Evolutionary conservation across 2,797 vertebrate genomes (phyloP), one percentile per base, ranked within the genome.

Genomic region (Stomatorhinus walkeri): DNA sequence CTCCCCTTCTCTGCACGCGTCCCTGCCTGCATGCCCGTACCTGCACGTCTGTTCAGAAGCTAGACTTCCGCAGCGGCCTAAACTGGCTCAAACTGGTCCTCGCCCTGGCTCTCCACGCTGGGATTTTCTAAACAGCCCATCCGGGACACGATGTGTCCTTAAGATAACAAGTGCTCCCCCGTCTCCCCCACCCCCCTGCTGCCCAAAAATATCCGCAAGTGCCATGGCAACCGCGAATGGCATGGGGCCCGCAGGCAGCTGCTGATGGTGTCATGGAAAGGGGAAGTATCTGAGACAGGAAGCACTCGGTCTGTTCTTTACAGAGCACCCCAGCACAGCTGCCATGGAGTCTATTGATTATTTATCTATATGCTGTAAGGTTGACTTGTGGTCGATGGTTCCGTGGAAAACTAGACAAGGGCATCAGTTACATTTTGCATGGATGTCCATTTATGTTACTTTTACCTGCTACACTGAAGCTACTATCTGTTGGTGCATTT

Each of bases 11-110:
- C 61, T 68, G 61, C 61, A 68, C 1, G 28, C 14, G 61, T 68
- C 10, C 24, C 12, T 24, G 61, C 24, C 61, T 14, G 61, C 61
- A 1, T 14, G 61, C 24, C 61, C 14, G n/a, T 83, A 16, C 10
- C 24, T 16, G 51, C 4, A 8, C 54, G 22, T 61, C 51, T 54
- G 59, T 36, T 24, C 51, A 24, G 40, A 64, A 87, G 64, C 85
- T 16, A 72, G 84, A 81, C 79, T 59, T 85, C 88, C 56, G 36
- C 46, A 22, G 12, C 14, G 49, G 56, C 46, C 36, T 22, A 87
- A 83, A 87, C 88, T 79, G 88, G 88, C 49, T 87, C 84, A 48
- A 59, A 89, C 88, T 43, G 36, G 88, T 89, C 84, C 14, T 43
- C 6, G 22, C 28, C 36, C 52, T 14, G 51, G 51, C 72, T 83